Percentiles rank a stretch among this genome's conserved stretches.
Evolutionary conservation across 2,888 invertebrate species (phyloP).

Genomic region (Cataglyphis albicans): DNA sequence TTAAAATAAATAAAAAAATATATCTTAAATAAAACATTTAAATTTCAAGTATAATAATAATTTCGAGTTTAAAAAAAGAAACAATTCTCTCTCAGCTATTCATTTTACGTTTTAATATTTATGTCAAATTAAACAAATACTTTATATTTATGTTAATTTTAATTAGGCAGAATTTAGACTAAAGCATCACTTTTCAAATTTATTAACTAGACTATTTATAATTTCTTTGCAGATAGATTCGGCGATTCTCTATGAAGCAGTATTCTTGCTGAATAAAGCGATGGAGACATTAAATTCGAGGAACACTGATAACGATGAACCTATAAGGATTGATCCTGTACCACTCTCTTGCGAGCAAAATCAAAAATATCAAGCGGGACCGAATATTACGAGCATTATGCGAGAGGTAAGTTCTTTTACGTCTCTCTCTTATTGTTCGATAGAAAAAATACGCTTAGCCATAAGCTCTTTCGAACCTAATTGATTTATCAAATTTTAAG

Average conservation of each 20-base stretch:
- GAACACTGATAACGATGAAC: slow-evolving; percentile 71
- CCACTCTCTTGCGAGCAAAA: slow-evolving; percentile 84
- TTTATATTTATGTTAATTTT: not conserved
- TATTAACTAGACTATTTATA: not conserved
- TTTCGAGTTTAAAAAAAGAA: not conserved
- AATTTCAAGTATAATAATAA: not conserved
- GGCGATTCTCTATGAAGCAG: slow-evolving; percentile 94
- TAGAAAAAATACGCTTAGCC: not conserved
- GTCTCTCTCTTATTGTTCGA: slow-evolving; percentile 3
- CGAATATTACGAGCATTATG: slow-evolving; percentile 77
- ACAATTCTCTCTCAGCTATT: not conserved
- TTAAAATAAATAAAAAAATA: not conserved
- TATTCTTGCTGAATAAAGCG: slow-evolving; percentile 92
- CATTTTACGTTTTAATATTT: not conserved
- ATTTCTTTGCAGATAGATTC: slow-evolving; percentile 88
- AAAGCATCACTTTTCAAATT: not conserved
- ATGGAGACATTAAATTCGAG: slow-evolving; percentile 89
- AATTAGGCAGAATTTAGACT: not conserved
- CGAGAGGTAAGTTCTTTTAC: slow-evolving; percentile 62
- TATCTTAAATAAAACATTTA: not conserved
- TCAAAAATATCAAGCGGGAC: slow-evolving; percentile 82
- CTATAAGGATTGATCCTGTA: slow-evolving; percentile 77
- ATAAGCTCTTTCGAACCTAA: not conserved
- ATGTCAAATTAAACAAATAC: not conserved
- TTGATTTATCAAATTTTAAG: not conserved